phyloP scores from a whole-genome alignment of 2,888 invertebrate species.

The Idaea dimidiata region DNA sequence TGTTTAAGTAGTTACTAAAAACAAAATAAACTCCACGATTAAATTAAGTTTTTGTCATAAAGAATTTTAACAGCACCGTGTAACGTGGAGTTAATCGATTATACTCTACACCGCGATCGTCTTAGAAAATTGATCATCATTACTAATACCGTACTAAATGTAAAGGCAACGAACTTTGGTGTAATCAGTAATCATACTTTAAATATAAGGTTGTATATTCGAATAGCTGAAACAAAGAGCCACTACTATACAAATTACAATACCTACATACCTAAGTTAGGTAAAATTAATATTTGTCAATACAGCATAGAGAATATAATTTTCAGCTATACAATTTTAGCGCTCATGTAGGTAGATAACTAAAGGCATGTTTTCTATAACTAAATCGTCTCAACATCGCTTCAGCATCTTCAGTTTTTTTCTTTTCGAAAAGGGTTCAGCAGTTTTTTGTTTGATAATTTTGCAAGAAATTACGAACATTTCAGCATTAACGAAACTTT shows the following conservation, averaged over 20 bases:
- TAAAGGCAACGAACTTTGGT: neutral
- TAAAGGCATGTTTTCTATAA: too few species aligned
- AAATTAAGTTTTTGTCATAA: neutral
- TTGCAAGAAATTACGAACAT: too few species aligned
- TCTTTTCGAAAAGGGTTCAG: too few species aligned
- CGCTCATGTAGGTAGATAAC: neutral
- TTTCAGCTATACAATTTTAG: neutral
- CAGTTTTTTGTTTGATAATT: too few species aligned
- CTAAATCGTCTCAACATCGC: too few species aligned
- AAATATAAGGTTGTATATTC: neutral
- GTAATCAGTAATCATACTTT: neutral
- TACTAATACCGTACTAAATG: neutral
- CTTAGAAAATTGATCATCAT: constrained; percentile 2
- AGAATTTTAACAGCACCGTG: constrained; percentile 4
- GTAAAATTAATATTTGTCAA: too few species aligned
- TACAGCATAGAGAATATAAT: neutral
- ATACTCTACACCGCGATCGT: neutral
- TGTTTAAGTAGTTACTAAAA: neutral
- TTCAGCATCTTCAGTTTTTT: too few species aligned
- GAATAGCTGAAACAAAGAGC: neutral
- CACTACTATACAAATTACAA: too few species aligned
- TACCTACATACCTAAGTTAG: too few species aligned
- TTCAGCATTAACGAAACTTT: too few species aligned
- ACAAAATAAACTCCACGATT: neutral
- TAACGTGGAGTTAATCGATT: constrained; percentile 2